Conservation (phyloP, 2,797 vertebrate species). For the Coranthus polyacanthus region DNA sequence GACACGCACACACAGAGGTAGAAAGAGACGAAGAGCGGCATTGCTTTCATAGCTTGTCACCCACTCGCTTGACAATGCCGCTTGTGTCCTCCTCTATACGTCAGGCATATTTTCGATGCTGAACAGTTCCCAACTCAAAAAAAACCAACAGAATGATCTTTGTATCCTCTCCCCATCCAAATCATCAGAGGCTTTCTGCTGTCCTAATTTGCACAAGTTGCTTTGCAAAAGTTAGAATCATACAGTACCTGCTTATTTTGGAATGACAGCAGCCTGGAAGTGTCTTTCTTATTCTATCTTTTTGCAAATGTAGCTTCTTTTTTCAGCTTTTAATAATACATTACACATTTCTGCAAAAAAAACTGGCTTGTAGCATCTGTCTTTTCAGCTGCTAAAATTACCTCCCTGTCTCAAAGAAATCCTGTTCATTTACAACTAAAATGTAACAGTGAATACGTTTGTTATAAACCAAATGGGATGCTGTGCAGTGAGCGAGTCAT, state of each 20-base stretch:
- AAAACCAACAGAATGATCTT: constrained; percentile 25
- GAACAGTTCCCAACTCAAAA: constrained; percentile 54
- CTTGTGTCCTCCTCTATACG: constrained; percentile 47
- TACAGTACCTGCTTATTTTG: no score
- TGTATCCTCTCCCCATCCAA: constrained; percentile 12
- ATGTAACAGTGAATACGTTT: no score
- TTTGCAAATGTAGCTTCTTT: background rate
- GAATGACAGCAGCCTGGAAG: no score
- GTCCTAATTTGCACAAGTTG: constrained; percentile 2
- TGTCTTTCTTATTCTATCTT: no score
- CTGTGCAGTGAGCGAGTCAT: no score
- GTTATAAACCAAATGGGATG: no score
- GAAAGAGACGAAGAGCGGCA: constrained; percentile 50
- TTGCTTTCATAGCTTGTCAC: constrained; percentile 76
- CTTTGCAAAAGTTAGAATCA: no score
- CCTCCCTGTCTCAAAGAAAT: no score
- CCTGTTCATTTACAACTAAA: no score
- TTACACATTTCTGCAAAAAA: background rate
- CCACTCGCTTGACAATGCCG: constrained; percentile 67
- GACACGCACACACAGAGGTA: constrained; percentile 33
- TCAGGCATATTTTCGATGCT: constrained; percentile 46
- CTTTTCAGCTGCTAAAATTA: no score
- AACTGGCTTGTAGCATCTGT: no score
- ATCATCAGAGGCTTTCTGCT: constrained; percentile 5
- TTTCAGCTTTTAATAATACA: constrained; percentile 8